Conservation (phyloP, 1,140 invertebrate species). For the Trachymyrmex cornetzi region DNA sequence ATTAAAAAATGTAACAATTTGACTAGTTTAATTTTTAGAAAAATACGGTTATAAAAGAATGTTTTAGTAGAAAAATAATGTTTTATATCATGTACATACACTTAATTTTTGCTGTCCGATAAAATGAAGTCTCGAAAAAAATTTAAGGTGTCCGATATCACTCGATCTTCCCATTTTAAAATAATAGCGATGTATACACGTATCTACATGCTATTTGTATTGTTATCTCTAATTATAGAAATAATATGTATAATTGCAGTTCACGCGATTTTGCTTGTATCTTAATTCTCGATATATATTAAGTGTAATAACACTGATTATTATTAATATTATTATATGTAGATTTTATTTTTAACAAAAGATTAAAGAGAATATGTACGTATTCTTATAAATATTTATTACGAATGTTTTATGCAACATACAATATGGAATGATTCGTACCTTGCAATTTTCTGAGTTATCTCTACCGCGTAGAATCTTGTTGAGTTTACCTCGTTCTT, state of each 20-base stretch:
- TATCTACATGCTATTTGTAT: neutral
- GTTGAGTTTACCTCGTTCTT: constrained; percentile 3
- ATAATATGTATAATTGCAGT: neutral
- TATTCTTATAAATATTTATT: neutral
- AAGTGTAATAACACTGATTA: neutral
- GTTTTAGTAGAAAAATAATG: too few species aligned
- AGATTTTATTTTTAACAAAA: neutral
- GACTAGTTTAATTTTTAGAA: too few species aligned
- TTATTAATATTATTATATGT: neutral
- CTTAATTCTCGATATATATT: neutral
- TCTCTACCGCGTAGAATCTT: neutral
- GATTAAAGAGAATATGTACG: neutral
- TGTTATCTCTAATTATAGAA: neutral
- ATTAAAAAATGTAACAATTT: too few species aligned
- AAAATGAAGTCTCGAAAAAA: too few species aligned
- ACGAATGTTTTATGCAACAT: neutral
- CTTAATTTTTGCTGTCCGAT: too few species aligned
- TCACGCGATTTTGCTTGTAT: neutral
- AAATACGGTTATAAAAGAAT: too few species aligned
- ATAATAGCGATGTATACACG: too few species aligned
- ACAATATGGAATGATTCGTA: neutral
- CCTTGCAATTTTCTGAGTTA: neutral
- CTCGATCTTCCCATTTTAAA: too few species aligned
- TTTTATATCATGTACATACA: too few species aligned
- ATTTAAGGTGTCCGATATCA: too few species aligned